Evolutionary conservation across 2,113 vertebrate genomes (phyloP), one percentile per base, ranked within the genome.

Genomic region (Xiphorhynchus elegans): DNA sequence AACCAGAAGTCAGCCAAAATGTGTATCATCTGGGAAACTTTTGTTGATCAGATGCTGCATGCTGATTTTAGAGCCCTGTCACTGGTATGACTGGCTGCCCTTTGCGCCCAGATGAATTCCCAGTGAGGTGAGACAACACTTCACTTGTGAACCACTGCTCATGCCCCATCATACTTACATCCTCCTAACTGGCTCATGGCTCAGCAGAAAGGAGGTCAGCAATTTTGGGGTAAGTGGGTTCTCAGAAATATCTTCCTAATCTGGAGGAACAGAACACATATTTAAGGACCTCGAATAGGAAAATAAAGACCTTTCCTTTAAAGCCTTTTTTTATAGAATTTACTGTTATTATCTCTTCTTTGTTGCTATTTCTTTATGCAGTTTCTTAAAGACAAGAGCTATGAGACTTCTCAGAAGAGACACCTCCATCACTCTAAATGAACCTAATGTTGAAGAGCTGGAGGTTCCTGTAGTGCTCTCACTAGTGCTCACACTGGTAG

Each of bases 41-140:
- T 9, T 73, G 39, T 42, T 60, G 24, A 46, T 70, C n/a, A 52
- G 60, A 49, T 58, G 40, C 69, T 42, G 21, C 10, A 40, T 0
- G 1, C 10, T 56, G 31, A 6, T 86, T 83, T 83, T 52, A 80
- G 49, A 93, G 40, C 7, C 47, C 18, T 68, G 26, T 16, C 35
- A 62, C 49, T 35, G 29, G 39, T 39, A 25, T 37, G 53, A 55
- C 29, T 29, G 35, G 47, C 46, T 90, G 46, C 29, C 44, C 42
- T 59, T 11, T 0, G 1, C 44, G 25, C 8, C 0, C 0, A 37
- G 25, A 63, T 0, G 4, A 86, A 60, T 56, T 76, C 20, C 31
- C 24, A 56, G 11, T 4, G 29, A 26, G 24, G 4, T 73, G 67
- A 76, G 58, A 11, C 13, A 64, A 46, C 2, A 5, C 17, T 63